Conservation (phyloP, 2,113 vertebrate genomes). For the Erinaceus europaeus region DNA sequence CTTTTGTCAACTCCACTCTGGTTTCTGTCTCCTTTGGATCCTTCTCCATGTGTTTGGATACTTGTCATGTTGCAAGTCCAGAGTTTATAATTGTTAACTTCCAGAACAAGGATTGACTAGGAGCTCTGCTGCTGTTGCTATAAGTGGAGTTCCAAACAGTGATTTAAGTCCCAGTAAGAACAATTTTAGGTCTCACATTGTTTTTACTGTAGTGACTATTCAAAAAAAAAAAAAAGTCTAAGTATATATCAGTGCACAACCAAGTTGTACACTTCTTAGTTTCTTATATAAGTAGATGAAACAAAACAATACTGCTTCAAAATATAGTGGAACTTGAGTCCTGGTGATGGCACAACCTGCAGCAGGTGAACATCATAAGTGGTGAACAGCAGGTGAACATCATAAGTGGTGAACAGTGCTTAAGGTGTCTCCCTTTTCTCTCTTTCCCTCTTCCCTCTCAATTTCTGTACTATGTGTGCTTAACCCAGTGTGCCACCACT, state of each 20-base stretch:
- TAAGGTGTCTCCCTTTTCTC: no score
- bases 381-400: no score
- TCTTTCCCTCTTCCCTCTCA: no score
- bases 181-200: neutral
- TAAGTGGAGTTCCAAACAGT: neutral
- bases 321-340: neutral
- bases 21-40: neutral
- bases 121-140: neutral
- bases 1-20: neutral
- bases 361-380: no score
- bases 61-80: neutral
- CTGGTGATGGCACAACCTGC: no score
- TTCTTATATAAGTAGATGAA: neutral
- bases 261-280: neutral
- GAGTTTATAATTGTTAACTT: neutral
- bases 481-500: no score
- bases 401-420: no score
- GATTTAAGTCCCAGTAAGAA: neutral
- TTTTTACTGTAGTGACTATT: neutral
- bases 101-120: neutral
- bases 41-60: neutral
- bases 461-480: no score
- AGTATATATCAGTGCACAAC: neutral
- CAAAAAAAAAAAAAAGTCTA: neutral
- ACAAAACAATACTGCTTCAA: slow-evolving; percentile 2